Base-by-base conservation (phyloP, 2,797 vertebrate genomes). In the Manis crassicaudata region DNA sequence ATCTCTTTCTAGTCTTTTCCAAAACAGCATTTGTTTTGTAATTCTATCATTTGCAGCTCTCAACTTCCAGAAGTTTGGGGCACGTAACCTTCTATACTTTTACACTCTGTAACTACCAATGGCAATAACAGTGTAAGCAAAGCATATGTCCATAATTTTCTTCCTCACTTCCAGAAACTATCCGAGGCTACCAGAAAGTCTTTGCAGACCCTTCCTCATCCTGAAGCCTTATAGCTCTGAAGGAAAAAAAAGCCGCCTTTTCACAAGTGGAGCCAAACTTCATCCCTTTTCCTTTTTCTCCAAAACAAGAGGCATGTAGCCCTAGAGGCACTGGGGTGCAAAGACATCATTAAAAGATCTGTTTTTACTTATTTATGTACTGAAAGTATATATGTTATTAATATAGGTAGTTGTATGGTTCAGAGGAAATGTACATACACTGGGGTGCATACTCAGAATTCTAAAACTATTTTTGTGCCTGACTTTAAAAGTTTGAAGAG, bases 31-130 rank as follows among this genome's bases (percentile, higher is more conserved):
- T 94, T 84, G 20, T 65, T 56, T 90, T 65, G 1, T 32, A 96
- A 90, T 65, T 68, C 52, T 91, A 32, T 96, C 96, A 88, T 37
- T 72, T 94, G 16, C 81, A 90, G 43, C 35, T 75, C 25, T 90
- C 72, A 87, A 88, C 79, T 63, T 94, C 20, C 68, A 93, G 67
- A 68, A 76, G 14, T n/a, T 93, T 60, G 52, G 29, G 13, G 1
- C 1, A 35, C 2, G 6, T 32, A 92, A 73, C 40, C 37, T 62
- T 96, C 82, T 83, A 35, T 40, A 35, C 46, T 54, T 5, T 85
- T 86, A 83, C 16, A 43, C 18, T 85, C 18, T 72, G 1, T 37
- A 92, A 82, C 54, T 65, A 58, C 14, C 84, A 67, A 5, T 18
- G 12, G 13, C 43, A 82, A 18, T 56, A 16, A 85, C 11, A 29